Evolutionary conservation across 2,113 vertebrate genomes (phyloP), one percentile per base, ranked within the genome.

Genomic region (Hydrolagus affinis): DNA sequence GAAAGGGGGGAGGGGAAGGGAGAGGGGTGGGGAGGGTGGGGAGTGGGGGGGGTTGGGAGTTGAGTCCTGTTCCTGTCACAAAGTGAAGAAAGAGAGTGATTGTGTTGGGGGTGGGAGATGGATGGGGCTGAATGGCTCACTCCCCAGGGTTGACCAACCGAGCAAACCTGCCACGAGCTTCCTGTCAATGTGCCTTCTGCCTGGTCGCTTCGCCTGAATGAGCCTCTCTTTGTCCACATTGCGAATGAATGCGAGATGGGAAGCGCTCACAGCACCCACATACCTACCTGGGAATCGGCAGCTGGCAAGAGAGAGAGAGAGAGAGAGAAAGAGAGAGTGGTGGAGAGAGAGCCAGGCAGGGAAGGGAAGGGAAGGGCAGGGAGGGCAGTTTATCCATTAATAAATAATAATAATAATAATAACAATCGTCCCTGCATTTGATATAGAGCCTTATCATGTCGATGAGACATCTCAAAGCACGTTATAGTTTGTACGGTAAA

Each of bases 111-210:
- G 44, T 44, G 44, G 1, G 44, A 44, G 44, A 44, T 44, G 44
- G 44, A 44, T 44, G 44, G 44, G 44, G 44, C 44, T 44, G 44
- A 44, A 44, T 44, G 44, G 44, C 44, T 44, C 44, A 44, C 44
- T 44, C 44, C 44, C 44, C 44, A 44, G 44, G 44, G 44, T 6
- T 44, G 44, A 44, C 44, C 44, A 44, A 44, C 44, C 6, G 44
- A 44, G 44, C 44, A 44, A 92, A 86, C 92, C 91, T 90, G 93
- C 94, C 95, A 96, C 95, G 94, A 95, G 95, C 89, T 94, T 92
- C 89, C 94, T 94, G 94, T 94, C 95, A 96, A 85, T 91, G 93
- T 93, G 91, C 91, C 93, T 94, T 94, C 94, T 94, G 94, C 91
- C 89, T 88, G 92, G 91, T 89, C 91, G 91, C 90, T 93, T 90